These are phyloP conservation scores for Crambe crambe DNA, from an alignment of 37 sponge, comb jelly and placozoan genomes.

Conservation along the genomic window DNA sequence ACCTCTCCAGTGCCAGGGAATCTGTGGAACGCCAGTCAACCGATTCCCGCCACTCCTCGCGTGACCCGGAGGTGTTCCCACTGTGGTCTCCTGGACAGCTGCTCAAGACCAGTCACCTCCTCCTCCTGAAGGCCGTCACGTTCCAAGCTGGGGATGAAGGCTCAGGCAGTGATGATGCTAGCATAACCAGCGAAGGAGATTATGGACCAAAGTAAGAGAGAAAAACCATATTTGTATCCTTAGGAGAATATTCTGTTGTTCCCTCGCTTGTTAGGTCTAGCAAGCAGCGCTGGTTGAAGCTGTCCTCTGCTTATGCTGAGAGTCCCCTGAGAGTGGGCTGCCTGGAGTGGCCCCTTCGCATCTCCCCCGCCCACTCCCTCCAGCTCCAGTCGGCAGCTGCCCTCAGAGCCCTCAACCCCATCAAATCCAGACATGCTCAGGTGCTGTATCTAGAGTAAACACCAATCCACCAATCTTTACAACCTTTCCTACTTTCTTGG, in stretches of 20 bases:
- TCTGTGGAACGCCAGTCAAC: conserved; percentile 36
- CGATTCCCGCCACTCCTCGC: conserved; percentile 27
- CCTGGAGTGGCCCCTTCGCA: conserved; percentile 83
- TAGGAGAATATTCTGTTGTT: no score
- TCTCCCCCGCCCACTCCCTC: conserved; percentile 75
- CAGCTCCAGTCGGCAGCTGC: conserved; percentile 86
- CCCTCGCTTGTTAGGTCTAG: no score
- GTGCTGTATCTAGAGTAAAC: no score
- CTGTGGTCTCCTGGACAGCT: conserved; percentile 86
- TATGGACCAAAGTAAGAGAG: conserved; percentile 34
- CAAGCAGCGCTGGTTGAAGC: conserved; percentile 79
- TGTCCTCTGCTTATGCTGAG: conserved; percentile 90
- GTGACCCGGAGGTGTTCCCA: conserved; percentile 84
- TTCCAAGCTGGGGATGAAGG: conserved; percentile 53
- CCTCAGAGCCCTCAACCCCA: conserved; percentile 56
- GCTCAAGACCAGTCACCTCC: conserved; percentile 65
- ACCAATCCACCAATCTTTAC: no score
- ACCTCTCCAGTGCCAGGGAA: conserved; percentile 34
- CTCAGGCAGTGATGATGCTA: conserved; percentile 74
- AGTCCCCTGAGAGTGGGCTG: conserved; percentile 84
- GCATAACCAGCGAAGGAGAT: conserved; percentile 59
- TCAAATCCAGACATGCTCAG: conserved; percentile 66
- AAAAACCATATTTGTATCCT: not conserved
- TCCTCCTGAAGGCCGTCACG: conserved; percentile 64
- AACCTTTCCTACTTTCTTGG: no score